These are phyloP conservation scores for Germaria angustata DNA, from an alignment of 2,888 invertebrate species.

Conservation along the genomic window DNA sequence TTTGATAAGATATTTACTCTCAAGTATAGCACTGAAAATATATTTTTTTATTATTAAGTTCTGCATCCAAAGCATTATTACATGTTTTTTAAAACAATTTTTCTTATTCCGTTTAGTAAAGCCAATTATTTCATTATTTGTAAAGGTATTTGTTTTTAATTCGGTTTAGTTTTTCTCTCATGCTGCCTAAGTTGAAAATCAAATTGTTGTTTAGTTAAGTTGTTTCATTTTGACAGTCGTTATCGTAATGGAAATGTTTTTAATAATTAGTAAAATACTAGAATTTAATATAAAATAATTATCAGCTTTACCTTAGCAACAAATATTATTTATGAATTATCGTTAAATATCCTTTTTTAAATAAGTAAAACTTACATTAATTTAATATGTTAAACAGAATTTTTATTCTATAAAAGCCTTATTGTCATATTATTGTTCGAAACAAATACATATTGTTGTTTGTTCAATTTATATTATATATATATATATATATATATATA, in stretches of 20 bases:
- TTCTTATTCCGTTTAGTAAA: not conserved
- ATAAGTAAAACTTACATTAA: slow-evolving; percentile 10
- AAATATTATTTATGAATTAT: not conserved
- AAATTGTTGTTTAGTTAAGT: not conserved
- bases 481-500: not conserved
- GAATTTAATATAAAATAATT: not conserved
- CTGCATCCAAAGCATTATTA: slow-evolving; percentile 25
- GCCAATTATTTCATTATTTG: slow-evolving; percentile 6
- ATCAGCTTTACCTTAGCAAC: not conserved
- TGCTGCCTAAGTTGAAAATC: slow-evolving; percentile 22
- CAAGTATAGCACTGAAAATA: too few species aligned
- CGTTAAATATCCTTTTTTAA: not conserved
- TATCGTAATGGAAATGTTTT: not conserved
- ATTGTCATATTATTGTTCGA: slow-evolving; percentile 55
- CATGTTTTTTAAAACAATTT: not conserved
- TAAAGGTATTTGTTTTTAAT: slow-evolving; percentile 18
- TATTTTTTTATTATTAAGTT: not conserved
- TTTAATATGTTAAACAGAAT: slow-evolving; percentile 1
- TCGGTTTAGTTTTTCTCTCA: slow-evolving; percentile 3
- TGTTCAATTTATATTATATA: not conserved
- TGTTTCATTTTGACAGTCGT: not conserved
- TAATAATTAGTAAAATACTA: not conserved
- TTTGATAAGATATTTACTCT: not conserved
- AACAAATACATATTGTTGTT: slow-evolving; percentile 50
- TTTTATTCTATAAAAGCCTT: slow-evolving; percentile 5